These are phyloP conservation scores for Metellina segmentata DNA, from an alignment of 2,888 invertebrate species.

Conservation along the genomic window DNA sequence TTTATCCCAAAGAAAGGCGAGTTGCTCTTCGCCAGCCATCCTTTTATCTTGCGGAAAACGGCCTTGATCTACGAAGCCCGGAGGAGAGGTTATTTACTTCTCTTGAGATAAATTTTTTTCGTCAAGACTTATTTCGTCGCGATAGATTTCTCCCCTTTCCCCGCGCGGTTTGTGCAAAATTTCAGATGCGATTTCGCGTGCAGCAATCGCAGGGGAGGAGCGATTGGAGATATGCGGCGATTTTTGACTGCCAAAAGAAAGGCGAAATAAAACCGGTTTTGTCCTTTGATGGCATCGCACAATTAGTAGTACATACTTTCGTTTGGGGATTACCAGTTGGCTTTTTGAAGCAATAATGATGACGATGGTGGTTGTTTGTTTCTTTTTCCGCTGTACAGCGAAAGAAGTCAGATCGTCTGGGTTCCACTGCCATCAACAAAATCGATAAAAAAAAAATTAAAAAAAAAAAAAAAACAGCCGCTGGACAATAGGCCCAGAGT, in stretches of 20 bases:
- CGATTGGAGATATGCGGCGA: not conserved
- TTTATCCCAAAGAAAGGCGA: slow-evolving; percentile 5
- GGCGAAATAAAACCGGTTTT: slow-evolving; percentile 27
- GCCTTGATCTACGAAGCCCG: slow-evolving; percentile 61
- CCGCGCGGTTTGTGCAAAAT: slow-evolving; percentile 11
- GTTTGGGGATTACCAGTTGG: no score
- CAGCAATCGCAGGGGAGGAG: not conserved
- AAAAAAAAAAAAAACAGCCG: no score
- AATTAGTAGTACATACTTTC: slow-evolving; percentile 26
- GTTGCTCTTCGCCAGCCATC: not conserved
- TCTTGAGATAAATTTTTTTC: slow-evolving; percentile 43
- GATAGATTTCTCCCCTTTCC: slow-evolving; percentile 14
- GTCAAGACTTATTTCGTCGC: not conserved
- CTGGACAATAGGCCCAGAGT: no score
- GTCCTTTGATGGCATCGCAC: slow-evolving; percentile 13
- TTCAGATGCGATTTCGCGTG: slow-evolving; percentile 39
- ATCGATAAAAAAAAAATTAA: no score
- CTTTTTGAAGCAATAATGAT: no score
- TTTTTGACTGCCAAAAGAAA: slow-evolving; percentile 17
- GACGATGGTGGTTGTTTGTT: no score
- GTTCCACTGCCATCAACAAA: no score
- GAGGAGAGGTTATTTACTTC: slow-evolving; percentile 64
- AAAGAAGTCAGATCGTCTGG: no score
- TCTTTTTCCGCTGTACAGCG: no score
- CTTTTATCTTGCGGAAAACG: slow-evolving; percentile 53